Evolutionary conservation across 1,140 invertebrate genomes (phyloP).

Genomic region (Drosophila orosa): DNA sequence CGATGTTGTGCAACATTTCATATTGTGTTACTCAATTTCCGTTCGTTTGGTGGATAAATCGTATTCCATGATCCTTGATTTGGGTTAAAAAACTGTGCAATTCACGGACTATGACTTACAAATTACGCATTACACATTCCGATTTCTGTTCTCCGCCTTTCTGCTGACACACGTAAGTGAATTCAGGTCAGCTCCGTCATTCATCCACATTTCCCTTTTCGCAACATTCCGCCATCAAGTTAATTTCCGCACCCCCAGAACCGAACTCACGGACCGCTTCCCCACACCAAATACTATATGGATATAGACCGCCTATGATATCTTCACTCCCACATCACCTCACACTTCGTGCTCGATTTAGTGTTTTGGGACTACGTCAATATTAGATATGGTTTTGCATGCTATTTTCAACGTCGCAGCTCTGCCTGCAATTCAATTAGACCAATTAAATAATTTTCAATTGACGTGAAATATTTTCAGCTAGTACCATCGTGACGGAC

Average conservation of each 20-base stretch:
- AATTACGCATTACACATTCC: conserved; percentile 8
- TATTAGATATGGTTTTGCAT: conserved; percentile 44
- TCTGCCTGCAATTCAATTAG: conserved; percentile 54
- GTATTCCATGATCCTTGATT: background rate
- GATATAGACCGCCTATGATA: background rate
- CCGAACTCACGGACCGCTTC: background rate
- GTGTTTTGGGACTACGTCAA: conserved; percentile 30
- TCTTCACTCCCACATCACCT: conserved; percentile 2
- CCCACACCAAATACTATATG: background rate
- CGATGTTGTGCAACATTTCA: background rate
- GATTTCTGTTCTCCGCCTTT: background rate
- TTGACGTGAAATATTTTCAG: conserved; percentile 25
- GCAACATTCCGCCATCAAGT: conserved; percentile 45
- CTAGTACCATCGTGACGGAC: conserved; percentile 15
- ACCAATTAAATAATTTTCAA: conserved; percentile 58
- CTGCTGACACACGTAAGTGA: conserved; percentile 8
- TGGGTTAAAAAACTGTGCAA: background rate
- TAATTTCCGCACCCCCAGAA: conserved; percentile 25
- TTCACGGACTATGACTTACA: background rate
- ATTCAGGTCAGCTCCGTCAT: conserved; percentile 41
- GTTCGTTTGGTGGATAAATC: background rate
- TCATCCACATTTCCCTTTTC: conserved; percentile 29
- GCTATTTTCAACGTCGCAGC: conserved; percentile 31
- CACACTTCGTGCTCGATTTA: conserved; percentile 17
- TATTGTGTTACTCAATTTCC: background rate